Conservation (phyloP, 1,140 invertebrate species). For the Drosophila rhopaloa region DNA sequence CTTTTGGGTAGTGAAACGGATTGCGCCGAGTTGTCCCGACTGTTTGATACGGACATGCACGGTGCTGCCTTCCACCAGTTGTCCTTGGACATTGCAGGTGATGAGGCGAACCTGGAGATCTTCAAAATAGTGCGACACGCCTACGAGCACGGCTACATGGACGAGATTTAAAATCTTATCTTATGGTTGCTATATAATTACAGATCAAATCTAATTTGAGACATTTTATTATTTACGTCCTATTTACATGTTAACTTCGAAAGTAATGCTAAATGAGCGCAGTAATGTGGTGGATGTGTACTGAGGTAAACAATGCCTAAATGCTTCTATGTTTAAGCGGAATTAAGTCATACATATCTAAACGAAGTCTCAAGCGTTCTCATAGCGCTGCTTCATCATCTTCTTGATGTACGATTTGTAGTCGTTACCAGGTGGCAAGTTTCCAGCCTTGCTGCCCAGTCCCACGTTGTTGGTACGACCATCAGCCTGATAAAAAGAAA, state of each 20-base stretch:
- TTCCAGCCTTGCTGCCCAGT: slow-evolving; percentile 88
- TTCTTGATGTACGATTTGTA: slow-evolving; percentile 96
- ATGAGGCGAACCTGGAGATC: slow-evolving; percentile 67
- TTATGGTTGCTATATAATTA: no score
- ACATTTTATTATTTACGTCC: slow-evolving; percentile 25
- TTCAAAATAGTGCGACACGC: slow-evolving; percentile 60
- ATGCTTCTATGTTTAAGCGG: slow-evolving; percentile 3
- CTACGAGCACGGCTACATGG: slow-evolving; percentile 76
- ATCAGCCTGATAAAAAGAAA: slow-evolving; percentile 59
- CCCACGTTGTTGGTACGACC: slow-evolving; percentile 88
- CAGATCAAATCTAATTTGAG: not conserved
- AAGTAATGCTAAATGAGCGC: slow-evolving; percentile 27
- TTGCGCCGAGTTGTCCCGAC: slow-evolving; percentile 58
- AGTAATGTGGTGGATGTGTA: slow-evolving; percentile 5
- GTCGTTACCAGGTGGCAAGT: slow-evolving; percentile 90
- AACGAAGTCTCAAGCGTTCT: slow-evolving; percentile 85
- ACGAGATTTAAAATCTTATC: slow-evolving; percentile 42
- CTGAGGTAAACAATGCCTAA: slow-evolving; percentile 20
- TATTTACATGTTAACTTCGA: slow-evolving; percentile 47
- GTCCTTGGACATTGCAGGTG: slow-evolving; percentile 66
- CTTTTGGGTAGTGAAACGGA: slow-evolving; percentile 60
- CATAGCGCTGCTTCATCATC: slow-evolving; percentile 92
- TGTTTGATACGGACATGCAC: slow-evolving; percentile 74
- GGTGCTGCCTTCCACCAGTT: slow-evolving; percentile 57
- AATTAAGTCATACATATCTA: slow-evolving; percentile 11